Conservation (phyloP, 2,888 invertebrate genomes). For the Platerodrilus igneus region DNA sequence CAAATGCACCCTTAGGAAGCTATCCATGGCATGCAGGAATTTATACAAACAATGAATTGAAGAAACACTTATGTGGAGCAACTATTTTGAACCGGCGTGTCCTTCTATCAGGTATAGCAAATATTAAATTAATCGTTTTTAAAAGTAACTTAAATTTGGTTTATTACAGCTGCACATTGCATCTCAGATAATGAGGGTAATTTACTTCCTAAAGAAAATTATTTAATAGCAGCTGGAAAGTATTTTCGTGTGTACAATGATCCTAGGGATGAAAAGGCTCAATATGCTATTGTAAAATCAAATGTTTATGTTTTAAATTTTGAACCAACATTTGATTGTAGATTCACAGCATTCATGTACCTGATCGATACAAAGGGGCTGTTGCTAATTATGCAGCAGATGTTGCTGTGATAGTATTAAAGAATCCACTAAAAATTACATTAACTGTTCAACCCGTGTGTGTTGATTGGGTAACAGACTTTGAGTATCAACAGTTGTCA, state of each 20-base stretch:
- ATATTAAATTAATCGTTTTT: neutral
- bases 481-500: slow-evolving; percentile 15
- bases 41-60: slow-evolving; percentile 24
- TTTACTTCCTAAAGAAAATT: slow-evolving; percentile 14
- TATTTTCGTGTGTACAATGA: slow-evolving; percentile 34
- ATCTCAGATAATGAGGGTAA: slow-evolving; percentile 28
- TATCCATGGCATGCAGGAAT: slow-evolving; percentile 40
- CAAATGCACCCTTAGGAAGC: slow-evolving; percentile 1
- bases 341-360: slow-evolving; percentile 29
- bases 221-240: slow-evolving; percentile 36
- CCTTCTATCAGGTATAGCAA: slow-evolving; percentile 36
- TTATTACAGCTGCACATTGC: slow-evolving; percentile 40
- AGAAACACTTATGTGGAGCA: slow-evolving; percentile 36
- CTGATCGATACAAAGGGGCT: slow-evolving; percentile 30
- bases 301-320: neutral
- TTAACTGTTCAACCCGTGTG: slow-evolving; percentile 43
- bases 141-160: too few species aligned
- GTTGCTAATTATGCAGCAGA: slow-evolving; percentile 36
- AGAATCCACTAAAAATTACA: slow-evolving; percentile 34
- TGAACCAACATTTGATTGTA: slow-evolving; percentile 14
- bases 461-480: slow-evolving; percentile 32
- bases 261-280: slow-evolving; percentile 26
- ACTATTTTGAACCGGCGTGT: slow-evolving; percentile 33
- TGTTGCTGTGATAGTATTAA: slow-evolving; percentile 40
- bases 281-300: slow-evolving; percentile 6